Base-by-base conservation (phyloP, 2,888 invertebrate species). In the Frankliniella fusca region DNA sequence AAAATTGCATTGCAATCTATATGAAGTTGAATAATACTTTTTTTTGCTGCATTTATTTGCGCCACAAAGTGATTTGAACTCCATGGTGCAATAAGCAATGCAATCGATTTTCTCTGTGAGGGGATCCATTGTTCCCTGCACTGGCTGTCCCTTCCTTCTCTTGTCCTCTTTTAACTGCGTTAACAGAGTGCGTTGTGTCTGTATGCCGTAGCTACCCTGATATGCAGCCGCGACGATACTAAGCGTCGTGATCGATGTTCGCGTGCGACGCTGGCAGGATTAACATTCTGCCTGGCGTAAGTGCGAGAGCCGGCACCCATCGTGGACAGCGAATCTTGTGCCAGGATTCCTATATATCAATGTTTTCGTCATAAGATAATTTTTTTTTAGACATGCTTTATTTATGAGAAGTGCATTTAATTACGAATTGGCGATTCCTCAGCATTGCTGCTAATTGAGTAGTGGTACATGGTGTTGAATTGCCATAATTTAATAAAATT, bases 171-270 rank as follows among this genome's bases (percentile, higher is more conserved):
- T 11, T 76, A 76, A 76, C 70, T 76, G 70, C 70, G 70, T 76
- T 76, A 76, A 76, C 70, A 76, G 27, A 27, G 23, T 76, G 70
- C 70, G 70, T 76, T 76, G 27, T 76, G 70, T 76, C 70, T 76
- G 70, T 76, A 76, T 76, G 70, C 70, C 70, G 70, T 76, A 76
- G 70, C 70, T 76, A 76, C 70, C 70, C 70, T 76, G 70, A 76
- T 76, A 76, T 76, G 70, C 70, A 76, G 70, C 70, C 70, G 70
- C 70, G 70, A 76, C 70, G 70, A 76, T 76, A 76, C 70, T 76
- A 76, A 54, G 70, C 70, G 70, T 76, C 70, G 70, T 70, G 70
- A n/a, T 76, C 70, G 70, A 76, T 76, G 70, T 27, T 76, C 27
- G 70, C 70, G 70, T 76, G 70, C 70, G 70, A 27, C 70, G 23